A percentile compares a stretch with the other conserved stretches of the same genome.
Evolutionary conservation across 2,888 invertebrate species (phyloP).

Genomic region (Drosophila pseudotakahashii): DNA sequence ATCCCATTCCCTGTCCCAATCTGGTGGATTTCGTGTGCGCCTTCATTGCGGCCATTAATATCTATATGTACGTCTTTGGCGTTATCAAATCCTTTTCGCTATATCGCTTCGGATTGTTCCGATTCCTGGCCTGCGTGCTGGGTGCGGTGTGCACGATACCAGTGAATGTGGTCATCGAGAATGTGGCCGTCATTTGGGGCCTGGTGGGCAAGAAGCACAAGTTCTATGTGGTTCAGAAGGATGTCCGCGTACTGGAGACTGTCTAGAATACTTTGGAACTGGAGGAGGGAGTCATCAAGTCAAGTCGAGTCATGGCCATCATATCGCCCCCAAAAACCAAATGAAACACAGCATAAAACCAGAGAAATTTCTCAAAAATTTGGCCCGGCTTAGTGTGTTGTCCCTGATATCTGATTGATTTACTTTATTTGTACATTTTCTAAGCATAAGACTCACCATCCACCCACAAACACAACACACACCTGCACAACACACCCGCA

Average conservation of each 20-base stretch:
- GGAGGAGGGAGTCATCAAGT: conserved; percentile 26
- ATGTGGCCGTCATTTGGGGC: conserved; percentile 97
- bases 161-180: conserved; percentile 96
- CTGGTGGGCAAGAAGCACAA: conserved; percentile 97
- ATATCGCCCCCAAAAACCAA: conserved; percentile 30
- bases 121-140: conserved; percentile 91
- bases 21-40: conserved; percentile 94
- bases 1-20: conserved; percentile 94
- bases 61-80: conserved; percentile 99
- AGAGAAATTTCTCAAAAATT: conserved; percentile 27
- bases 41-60: conserved; percentile 96
- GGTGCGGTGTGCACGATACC: conserved; percentile 96
- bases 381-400: conserved; percentile 16
- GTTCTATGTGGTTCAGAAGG: conserved; percentile 98
- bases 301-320: conserved; percentile 14
- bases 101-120: conserved; percentile 92
- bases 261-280: conserved; percentile 54
- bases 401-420: conserved; percentile 29
- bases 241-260: conserved; percentile 88
- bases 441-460: conserved; percentile 50
- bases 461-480: conserved; percentile 12
- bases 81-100: conserved; percentile 98
- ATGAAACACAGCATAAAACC: conserved; percentile 7
- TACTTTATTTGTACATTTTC: conserved; percentile 48
- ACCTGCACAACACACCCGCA: conserved; percentile 4